These are phyloP conservation scores for Oryctes rhinoceros DNA, from an alignment of 1,140 invertebrate genomes.

Conservation along the genomic window DNA sequence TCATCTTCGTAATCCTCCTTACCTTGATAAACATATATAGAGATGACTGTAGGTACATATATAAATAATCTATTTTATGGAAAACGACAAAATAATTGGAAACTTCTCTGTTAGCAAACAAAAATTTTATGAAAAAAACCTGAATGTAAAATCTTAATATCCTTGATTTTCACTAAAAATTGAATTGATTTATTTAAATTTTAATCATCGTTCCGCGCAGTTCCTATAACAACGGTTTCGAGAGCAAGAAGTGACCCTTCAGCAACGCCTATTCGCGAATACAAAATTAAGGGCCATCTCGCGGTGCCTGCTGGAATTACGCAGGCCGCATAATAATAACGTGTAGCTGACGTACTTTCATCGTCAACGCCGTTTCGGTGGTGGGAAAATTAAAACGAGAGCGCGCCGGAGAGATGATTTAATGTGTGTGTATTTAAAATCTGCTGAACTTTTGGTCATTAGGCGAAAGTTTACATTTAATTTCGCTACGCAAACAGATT, in stretches of 20 bases:
- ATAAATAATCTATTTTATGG: too few species aligned
- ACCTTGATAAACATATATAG: too few species aligned
- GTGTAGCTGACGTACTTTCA: slow-evolving; percentile 14
- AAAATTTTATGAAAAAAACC: too few species aligned
- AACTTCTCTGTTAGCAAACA: too few species aligned
- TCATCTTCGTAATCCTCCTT: too few species aligned
- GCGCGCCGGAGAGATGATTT: slow-evolving; percentile 13
- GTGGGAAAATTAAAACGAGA: slow-evolving; percentile 20
- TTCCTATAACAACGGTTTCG: background rate
- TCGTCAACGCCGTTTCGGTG: background rate
- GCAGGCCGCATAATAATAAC: slow-evolving; percentile 18
- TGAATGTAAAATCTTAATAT: too few species aligned
- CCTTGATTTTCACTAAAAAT: background rate
- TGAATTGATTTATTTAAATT: background rate
- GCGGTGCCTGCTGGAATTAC: background rate
- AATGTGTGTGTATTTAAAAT: slow-evolving; percentile 32
- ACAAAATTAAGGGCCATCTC: slow-evolving; percentile 28
- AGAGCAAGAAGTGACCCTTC: background rate
- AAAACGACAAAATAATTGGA: too few species aligned
- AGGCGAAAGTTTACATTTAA: slow-evolving; percentile 33
- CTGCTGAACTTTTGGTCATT: slow-evolving; percentile 34
- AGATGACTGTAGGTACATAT: too few species aligned
- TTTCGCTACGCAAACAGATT: slow-evolving; percentile 27
- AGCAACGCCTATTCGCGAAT: background rate
- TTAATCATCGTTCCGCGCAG: background rate